Conservation (phyloP, 2,888 invertebrate species). For the Nebria brevicollis region DNA sequence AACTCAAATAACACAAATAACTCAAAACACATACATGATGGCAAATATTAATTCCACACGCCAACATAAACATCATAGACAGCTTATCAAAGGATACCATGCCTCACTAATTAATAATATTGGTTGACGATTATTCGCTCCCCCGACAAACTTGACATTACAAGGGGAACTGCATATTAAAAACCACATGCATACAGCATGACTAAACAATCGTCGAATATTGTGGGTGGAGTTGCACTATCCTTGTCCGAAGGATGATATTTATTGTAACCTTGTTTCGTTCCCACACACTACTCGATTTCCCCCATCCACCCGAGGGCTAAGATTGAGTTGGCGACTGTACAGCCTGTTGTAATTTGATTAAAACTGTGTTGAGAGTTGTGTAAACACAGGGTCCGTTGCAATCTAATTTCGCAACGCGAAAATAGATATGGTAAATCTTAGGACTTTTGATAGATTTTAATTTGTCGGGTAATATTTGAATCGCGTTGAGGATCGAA, state of each 20-base stretch:
- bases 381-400: conserved; percentile 8
- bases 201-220: conserved; percentile 13
- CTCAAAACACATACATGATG: background rate
- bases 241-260: conserved; percentile 2
- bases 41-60: background rate
- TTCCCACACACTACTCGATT: background rate
- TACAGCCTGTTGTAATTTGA: conserved; percentile 15
- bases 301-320: background rate
- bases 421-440: background rate
- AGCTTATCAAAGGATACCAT: conserved; percentile 6
- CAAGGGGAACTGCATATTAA: conserved; percentile 22
- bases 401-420: conserved; percentile 5
- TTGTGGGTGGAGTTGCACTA: conserved; percentile 12
- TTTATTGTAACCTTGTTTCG: conserved; percentile 14
- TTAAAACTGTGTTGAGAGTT: conserved; percentile 20
- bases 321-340: conserved; percentile 13
- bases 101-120: conserved; percentile 17
- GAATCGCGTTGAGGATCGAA: background rate
- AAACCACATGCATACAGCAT: conserved; percentile 20
- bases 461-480: conserved; percentile 2
- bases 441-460: background rate
- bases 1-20: background rate
- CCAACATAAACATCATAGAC: conserved; percentile 12
- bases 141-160: conserved; percentile 10
- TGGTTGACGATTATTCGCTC: conserved; percentile 4